Evolutionary conservation across 2,113 vertebrate genomes (phyloP), one percentile per base, ranked within the genome.

Genomic region (Ophiodon elongatus): DNA sequence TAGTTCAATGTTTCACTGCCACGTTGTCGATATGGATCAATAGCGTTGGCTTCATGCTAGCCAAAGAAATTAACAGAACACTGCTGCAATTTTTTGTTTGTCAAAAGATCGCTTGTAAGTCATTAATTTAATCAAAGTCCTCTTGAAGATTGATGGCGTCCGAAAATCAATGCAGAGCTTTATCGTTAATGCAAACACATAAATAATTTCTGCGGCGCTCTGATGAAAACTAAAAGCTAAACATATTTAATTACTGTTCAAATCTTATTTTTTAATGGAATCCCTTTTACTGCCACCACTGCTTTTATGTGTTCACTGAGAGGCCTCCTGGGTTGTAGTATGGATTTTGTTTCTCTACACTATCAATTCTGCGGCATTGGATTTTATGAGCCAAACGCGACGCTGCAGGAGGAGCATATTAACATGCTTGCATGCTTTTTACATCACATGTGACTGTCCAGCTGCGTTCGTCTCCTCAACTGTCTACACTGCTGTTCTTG

Each of bases 241-340:
- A 88, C 80, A 80, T 80, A 90, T 88, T 25, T 90, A 84, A 89
- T 89, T 85, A 83, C 62, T 47, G 70, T 62, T 43, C 84, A 87
- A 88, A 79, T 86, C 76, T 75, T 50, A 33, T 83, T 83, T 84
- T n/a, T 82, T 82, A 72, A 73, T 79, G 39, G 64, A 43, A 79
- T 76, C 69, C 56, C 50, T 80, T 74, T 83, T 74, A 64, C 63
- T 72, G 78, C 77, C 17, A 65, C 59, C 59, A 39, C 69, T 69
- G 43, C 21, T 68, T 83, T 91, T 80, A 85, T 91, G 85, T 37
- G 67, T 90, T 85, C 63, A 41, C 57, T 21, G 56, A 11, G 9
- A 85, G 70, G 59, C 72, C 84, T 73, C 73, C 54, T 4, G 47
- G 63, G 71, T 60, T 33, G 70, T 62, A 43, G 33, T 76, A 86